Evolutionary conservation across 2,113 vertebrate species (phyloP), one percentile per base, ranked within the genome.

Genomic region (Myiozetetes cayanensis): DNA sequence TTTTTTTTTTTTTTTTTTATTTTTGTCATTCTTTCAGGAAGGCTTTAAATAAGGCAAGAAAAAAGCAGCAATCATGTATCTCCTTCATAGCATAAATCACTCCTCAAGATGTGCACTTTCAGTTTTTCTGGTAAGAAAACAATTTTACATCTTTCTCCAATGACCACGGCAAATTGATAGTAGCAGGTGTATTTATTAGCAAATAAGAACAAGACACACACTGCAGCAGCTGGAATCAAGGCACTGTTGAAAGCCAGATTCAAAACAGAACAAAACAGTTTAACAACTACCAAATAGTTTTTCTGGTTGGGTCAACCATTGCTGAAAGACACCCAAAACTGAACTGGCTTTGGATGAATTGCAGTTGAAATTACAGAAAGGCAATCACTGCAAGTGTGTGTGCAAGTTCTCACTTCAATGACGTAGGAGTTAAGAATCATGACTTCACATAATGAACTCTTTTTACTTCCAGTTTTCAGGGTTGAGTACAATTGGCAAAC

Each of bases 281-380:
- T 37, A 63, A 86, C 46, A 76, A 66, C 20, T 18, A 81, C 39
- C 84, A 46, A 78, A 70, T 58, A 77, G 50, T 76, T 90, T 68
- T 94, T 89, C 80, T 81, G 43, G 62, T 24, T 85, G 72, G 74
- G 72, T 78, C 49, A 90, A 83, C 71, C 80, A 56, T 7, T 75
- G 30, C 85, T 94, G 87, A 85, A 91, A 74, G 70, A 94, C 30
- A 67, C 47, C 47, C 80, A 89, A 90, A 89, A 67, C 47, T 59
- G 68, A 94, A 70, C 23, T 56, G 79, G 50, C 52, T 80, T 86
- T 96, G 8, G 2, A 35, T 67, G 44, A 91, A 81, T 7, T 78
- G 23, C 47, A 91, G 43, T 2, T 77, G 63, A 80, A 90, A 76
- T 62, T 33, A 77, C 37, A 96, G 47, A 53, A 74, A 89, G 52